Percentiles rank a stretch among this genome's conserved stretches.
Evolutionary conservation across 2,113 vertebrate genomes (phyloP).

Genomic region (Syngnathus floridae): DNA sequence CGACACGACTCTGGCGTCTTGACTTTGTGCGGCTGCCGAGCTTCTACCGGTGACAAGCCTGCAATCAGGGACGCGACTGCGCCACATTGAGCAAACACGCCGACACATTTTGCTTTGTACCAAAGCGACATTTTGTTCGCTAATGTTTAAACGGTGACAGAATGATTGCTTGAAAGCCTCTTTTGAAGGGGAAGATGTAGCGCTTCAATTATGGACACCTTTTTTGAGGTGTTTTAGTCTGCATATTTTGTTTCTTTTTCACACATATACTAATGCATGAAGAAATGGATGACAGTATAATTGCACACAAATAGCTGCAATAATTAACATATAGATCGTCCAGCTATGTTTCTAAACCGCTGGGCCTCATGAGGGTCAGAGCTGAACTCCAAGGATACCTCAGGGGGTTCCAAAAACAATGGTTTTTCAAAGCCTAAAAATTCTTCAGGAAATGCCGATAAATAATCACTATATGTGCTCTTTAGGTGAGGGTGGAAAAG

Average conservation of each 20-base stretch:
- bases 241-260: background rate
- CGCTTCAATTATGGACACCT: background rate
- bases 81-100: constrained; percentile 31
- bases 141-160: constrained; percentile 43
- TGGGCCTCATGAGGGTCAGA: too few species aligned
- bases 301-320: background rate
- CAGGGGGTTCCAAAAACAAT: too few species aligned
- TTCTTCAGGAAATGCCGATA: too few species aligned
- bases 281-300: background rate
- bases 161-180: constrained; percentile 58
- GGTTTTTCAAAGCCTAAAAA: too few species aligned
- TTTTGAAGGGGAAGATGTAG: constrained; percentile 21
- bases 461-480: too few species aligned
- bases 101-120: constrained; percentile 23
- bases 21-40: constrained; percentile 6
- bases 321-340: too few species aligned
- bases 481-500: too few species aligned
- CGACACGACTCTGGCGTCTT: constrained; percentile 26
- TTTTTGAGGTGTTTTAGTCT: background rate
- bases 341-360: too few species aligned
- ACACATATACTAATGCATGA: background rate
- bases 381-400: too few species aligned
- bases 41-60: constrained; percentile 33
- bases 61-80: constrained; percentile 40
- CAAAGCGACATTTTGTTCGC: constrained; percentile 32